A percentile compares a stretch with the other conserved stretches of the same genome.
Evolutionary conservation across 2,888 invertebrate species (phyloP).

Genomic region (Scrobipalpa costella): DNA sequence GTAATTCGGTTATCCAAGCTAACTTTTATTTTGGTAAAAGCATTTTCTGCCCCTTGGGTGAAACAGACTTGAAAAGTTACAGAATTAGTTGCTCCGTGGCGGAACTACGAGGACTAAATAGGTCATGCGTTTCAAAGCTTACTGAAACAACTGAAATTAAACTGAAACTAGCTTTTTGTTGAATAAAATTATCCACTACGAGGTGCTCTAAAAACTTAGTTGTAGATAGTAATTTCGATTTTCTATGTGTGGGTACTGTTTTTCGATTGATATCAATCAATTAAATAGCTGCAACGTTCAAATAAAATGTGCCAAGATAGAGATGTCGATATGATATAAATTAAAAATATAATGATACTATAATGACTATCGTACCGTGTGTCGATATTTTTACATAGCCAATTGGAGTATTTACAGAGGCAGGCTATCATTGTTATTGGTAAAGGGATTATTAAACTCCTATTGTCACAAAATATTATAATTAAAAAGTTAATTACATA

Average conservation of each 20-base stretch:
- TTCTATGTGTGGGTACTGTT: not conserved
- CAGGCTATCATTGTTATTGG: not conserved
- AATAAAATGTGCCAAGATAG: slow-evolving; percentile 17
- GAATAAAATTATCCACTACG: slow-evolving; percentile 8
- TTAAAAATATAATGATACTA: not conserved
- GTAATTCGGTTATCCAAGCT: not conserved
- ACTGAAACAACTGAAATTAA: not conserved
- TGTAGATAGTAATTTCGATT: not conserved
- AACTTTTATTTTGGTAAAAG: slow-evolving; percentile 6
- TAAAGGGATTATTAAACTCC: not conserved
- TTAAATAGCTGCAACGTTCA: slow-evolving; percentile 16
- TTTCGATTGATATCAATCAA: not conserved
- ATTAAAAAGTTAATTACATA: too few relatives aligned
- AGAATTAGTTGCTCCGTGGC: not conserved
- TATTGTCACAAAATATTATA: too few relatives aligned
- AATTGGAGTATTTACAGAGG: not conserved
- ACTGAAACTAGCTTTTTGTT: not conserved
- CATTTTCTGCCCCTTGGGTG: not conserved
- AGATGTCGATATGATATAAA: not conserved
- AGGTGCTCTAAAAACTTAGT: slow-evolving; percentile 20
- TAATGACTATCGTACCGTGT: not conserved
- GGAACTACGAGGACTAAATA: not conserved
- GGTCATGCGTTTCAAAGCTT: slow-evolving; percentile 7
- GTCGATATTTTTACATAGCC: not conserved
- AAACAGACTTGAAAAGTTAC: not conserved